Conservation (phyloP, 2,113 vertebrate genomes). For the Zingel zingel region DNA sequence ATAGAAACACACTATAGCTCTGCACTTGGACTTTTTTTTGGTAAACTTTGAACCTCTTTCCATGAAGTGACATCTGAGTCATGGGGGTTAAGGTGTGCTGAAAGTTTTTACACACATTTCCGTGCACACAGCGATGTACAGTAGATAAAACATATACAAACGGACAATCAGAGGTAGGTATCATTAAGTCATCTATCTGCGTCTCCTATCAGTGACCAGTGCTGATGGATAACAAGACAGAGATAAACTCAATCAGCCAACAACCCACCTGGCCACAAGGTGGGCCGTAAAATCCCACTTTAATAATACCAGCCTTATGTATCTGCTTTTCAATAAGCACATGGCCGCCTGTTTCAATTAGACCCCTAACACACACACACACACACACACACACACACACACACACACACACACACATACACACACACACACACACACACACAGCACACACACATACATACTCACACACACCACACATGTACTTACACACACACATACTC, state of each 20-base stretch:
- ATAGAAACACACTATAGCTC: constrained; percentile 36
- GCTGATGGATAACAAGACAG: constrained; percentile 40
- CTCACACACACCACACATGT: constrained; percentile 20
- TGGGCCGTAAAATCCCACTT: constrained; percentile 32
- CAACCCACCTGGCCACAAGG: constrained; percentile 41
- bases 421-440: constrained; percentile 24
- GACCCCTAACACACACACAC: constrained; percentile 27
- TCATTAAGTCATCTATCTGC: constrained; percentile 42
- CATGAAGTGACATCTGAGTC: constrained; percentile 47
- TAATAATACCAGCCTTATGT: constrained; percentile 54
- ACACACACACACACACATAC: constrained; percentile 42
- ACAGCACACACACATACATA: constrained; percentile 35
- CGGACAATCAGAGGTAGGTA: constrained; percentile 17
- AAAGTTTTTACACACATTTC: neutral
- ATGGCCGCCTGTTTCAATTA: constrained; percentile 53
- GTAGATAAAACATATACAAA: constrained; percentile 18
- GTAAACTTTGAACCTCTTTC: constrained; percentile 81
- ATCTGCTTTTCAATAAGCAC: constrained; percentile 59
- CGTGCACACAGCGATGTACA: neutral
- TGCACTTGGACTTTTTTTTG: constrained; percentile 46
- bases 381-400: constrained; percentile 26
- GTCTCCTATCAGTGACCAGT: constrained; percentile 30
- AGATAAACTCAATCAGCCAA: constrained; percentile 59
- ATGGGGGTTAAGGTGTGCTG: constrained; percentile 16
- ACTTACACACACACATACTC: constrained; percentile 25